These are phyloP conservation scores for Cryptus viduatorius DNA, from an alignment of 2,888 invertebrate species.

Conservation along the genomic window DNA sequence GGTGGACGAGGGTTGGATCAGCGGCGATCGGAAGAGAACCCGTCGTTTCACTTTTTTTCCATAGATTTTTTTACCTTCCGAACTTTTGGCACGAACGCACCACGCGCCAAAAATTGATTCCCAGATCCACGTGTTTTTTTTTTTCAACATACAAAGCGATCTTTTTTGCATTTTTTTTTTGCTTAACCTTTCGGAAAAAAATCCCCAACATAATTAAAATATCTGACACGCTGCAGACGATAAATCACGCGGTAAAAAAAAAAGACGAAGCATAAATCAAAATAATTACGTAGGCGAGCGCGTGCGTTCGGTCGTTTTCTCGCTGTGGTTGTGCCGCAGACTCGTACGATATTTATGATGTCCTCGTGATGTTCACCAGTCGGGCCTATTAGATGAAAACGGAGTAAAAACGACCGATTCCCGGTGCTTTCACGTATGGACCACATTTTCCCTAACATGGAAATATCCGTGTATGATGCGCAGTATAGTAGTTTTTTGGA, in stretches of 20 bases:
- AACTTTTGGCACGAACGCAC: slow-evolving; percentile 29
- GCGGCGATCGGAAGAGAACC: slow-evolving; percentile 6
- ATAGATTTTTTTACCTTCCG: not conserved
- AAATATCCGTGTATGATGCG: not conserved
- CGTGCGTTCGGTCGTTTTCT: slow-evolving; percentile 60
- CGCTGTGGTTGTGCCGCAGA: slow-evolving; percentile 63
- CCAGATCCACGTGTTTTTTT: not conserved
- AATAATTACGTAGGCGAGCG: slow-evolving; percentile 71
- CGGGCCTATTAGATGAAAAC: slow-evolving; percentile 46
- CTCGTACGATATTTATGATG: slow-evolving; percentile 54
- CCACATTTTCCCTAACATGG: not conserved
- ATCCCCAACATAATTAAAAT: slow-evolving; percentile 28
- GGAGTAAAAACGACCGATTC: slow-evolving; percentile 14
- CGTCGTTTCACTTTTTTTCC: slow-evolving; percentile 12
- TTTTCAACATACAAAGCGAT: not conserved
- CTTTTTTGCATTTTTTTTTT: not conserved
- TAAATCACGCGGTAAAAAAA: slow-evolving; percentile 45
- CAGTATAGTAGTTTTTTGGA: slow-evolving; percentile 30
- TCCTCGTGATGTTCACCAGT: slow-evolving; percentile 35
- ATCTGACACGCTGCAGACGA: slow-evolving; percentile 31
- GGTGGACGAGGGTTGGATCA: slow-evolving; percentile 28
- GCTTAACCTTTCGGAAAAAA: not conserved
- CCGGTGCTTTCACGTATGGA: not conserved
- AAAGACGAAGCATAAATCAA: slow-evolving; percentile 73
- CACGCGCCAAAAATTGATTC: slow-evolving; percentile 19